Conservation (phyloP, 2,113 vertebrate species). For the Lutjanus erythropterus region DNA sequence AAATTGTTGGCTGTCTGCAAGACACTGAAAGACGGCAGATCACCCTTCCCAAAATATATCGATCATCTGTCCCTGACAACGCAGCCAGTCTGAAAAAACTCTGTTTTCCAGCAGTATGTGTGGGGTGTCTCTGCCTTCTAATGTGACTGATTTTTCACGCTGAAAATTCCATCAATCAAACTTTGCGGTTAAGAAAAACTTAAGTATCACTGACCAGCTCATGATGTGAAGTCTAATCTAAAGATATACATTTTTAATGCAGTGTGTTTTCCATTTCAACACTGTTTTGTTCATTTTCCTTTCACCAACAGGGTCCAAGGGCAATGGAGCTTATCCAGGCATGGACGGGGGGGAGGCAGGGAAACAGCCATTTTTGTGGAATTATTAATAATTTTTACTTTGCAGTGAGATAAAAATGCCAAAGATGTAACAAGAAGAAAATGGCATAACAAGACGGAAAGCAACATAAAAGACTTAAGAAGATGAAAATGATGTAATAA, state of each 20-base stretch:
- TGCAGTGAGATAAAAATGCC: too few species aligned
- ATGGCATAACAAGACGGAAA: too few species aligned
- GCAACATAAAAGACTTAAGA: too few species aligned
- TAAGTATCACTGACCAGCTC: not conserved
- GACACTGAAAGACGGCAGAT: conserved; percentile 13
- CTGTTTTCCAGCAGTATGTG: not conserved
- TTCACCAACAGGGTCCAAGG: not conserved
- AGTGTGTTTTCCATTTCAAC: not conserved
- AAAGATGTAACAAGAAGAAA: too few species aligned
- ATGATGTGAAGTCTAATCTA: not conserved
- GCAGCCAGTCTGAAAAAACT: not conserved
- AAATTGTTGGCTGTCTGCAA: conserved; percentile 33
- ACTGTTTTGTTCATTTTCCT: not conserved
- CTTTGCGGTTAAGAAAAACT: not conserved
- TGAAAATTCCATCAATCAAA: not conserved
- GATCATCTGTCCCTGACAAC: conserved; percentile 20
- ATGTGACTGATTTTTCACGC: not conserved
- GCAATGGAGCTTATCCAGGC: not conserved
- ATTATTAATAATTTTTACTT: too few species aligned
- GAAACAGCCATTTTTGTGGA: too few species aligned
- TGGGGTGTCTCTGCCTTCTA: not conserved
- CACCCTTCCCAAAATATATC: conserved; percentile 3
- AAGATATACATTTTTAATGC: not conserved
- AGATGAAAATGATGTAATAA: too few species aligned
- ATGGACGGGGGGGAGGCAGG: not conserved